Base-by-base conservation (phyloP, 2,888 invertebrate species). In the Drosophila mettleri region DNA sequence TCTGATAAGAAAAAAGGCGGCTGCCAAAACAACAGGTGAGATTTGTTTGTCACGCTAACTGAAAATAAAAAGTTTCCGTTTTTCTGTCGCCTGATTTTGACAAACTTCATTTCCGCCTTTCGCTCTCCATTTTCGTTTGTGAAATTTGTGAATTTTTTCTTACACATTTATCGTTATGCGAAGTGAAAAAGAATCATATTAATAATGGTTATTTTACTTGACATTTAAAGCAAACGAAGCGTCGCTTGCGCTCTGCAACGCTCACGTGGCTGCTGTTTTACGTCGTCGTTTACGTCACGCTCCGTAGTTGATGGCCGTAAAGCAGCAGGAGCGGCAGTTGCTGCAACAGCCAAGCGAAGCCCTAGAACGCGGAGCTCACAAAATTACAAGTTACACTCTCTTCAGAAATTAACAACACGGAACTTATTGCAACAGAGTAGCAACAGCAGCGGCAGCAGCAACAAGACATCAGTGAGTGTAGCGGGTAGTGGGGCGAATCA, bases 1-100 rank as follows among this genome's bases (percentile, higher is more conserved):
- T 89, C 91, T 92, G 63, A 89, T 92, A 90, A 89, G 92, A 89
- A 92, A 92, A 90, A 91, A 91, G 65, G 70, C 78, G 9, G 88
- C 72, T 31, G 86, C 63, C 46, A 78, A 69, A 54, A 39, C 69
- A 24, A 61, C 78, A 53, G 63, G 64, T 64, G 73, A 75, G 41
- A 49, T 33, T 22, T 22, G 49, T 33, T 36, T 16, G 38, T 55
- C 48, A 34, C 4, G 46, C 10, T 12, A 29, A 27, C n/a, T n/a
- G n/a, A n/a, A n/a, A n/a, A n/a, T n/a, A n/a, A n/a, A n/a, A n/a
- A n/a, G n/a, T n/a, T n/a, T n/a, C n/a, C 18, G 18, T 58, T 61
- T 51, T 58, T 49, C 33, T 18, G 24, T 39, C 46, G 65, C 43
- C 33, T 65, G 39, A 38, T 49, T 74, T 65, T 59, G 57, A 48